Evolutionary conservation across 2,113 vertebrate species (phyloP).

Genomic region (Chaetura pelagica): DNA sequence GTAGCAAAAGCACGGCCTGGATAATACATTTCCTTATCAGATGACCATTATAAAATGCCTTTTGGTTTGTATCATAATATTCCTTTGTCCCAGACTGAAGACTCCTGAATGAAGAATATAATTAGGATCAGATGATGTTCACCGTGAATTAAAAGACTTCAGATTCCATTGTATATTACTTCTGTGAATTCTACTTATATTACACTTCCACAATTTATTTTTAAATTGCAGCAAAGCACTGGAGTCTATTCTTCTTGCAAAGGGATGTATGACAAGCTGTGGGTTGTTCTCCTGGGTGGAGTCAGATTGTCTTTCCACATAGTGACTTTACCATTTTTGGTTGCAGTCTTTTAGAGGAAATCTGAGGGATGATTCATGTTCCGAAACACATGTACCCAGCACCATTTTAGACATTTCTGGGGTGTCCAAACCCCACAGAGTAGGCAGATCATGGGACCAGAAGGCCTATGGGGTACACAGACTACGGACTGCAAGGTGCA

Average conservation of each 20-base stretch:
- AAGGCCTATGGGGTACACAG: not conserved
- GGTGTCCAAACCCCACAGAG: not conserved
- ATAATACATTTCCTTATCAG: not conserved
- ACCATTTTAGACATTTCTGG: not conserved
- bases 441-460: not conserved
- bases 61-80: not conserved
- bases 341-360: not conserved
- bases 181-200: not conserved
- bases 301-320: not conserved
- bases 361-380: not conserved
- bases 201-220: not conserved
- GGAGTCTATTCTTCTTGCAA: conserved; percentile 1
- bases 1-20: not conserved
- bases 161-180: not conserved
- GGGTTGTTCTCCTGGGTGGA: not conserved
- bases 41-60: not conserved
- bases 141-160: conserved; percentile 16
- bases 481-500: not conserved
- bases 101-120: conserved; percentile 10
- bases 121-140: not conserved
- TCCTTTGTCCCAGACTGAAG: conserved; percentile 12
- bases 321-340: not conserved
- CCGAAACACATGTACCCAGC: not conserved
- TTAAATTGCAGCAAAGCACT: not conserved
- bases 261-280: not conserved